Evolutionary conservation across 2,797 vertebrate genomes (phyloP).

Genomic region (Phalanger gymnotis): DNA sequence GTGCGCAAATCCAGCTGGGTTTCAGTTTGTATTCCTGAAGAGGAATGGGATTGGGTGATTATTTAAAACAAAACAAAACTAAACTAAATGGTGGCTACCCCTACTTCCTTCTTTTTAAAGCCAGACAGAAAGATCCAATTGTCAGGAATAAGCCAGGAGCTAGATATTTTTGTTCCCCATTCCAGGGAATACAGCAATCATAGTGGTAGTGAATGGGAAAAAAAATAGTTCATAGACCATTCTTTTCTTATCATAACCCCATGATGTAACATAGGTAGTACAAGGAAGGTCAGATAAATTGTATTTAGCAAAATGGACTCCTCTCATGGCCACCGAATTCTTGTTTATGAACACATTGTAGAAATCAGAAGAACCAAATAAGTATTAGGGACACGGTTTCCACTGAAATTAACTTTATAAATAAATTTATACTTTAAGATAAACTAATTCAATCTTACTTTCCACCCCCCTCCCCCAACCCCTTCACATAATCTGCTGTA

Average conservation of each 20-base stretch:
- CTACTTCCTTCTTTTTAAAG: neutral
- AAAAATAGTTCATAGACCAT: neutral
- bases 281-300: neutral
- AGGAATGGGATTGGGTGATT: neutral
- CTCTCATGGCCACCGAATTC: neutral
- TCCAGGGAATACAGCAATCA: neutral
- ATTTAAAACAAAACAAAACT: neutral
- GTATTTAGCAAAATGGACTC: neutral
- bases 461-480: neutral
- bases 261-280: neutral
- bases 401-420: neutral
- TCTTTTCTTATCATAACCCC: neutral
- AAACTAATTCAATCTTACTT: neutral
- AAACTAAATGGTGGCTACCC: neutral
- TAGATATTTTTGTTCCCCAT: neutral
- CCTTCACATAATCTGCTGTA: neutral
- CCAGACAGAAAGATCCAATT: neutral
- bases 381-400: neutral
- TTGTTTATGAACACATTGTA: neutral
- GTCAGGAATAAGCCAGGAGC: neutral
- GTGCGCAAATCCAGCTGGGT: neutral
- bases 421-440: neutral
- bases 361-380: neutral
- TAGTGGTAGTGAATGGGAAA: neutral
- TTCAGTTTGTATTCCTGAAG: neutral